These are phyloP conservation scores for Pelosia muscerda DNA, from an alignment of 2,888 invertebrate genomes.

Conservation along the genomic window DNA sequence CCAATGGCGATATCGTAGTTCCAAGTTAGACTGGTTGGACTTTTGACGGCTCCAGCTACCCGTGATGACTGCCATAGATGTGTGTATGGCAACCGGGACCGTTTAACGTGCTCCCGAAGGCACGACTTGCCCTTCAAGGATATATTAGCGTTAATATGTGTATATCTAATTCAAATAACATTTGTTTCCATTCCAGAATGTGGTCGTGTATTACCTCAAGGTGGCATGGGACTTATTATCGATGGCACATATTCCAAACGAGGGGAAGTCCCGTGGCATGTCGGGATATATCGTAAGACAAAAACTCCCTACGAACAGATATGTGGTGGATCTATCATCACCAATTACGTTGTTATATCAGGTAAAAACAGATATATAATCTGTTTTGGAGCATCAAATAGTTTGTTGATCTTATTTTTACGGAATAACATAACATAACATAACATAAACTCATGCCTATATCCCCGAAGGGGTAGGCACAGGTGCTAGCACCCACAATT, in stretches of 20 bases:
- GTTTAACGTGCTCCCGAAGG: too few relatives aligned
- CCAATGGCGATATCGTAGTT: too few relatives aligned
- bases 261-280: slow-evolving; percentile 29
- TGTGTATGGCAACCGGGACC: too few relatives aligned
- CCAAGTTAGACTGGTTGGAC: too few relatives aligned
- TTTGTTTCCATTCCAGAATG: slow-evolving; percentile 25
- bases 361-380: slow-evolving; percentile 14
- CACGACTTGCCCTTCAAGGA: not conserved
- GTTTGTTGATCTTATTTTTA: not conserved
- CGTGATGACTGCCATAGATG: too few relatives aligned
- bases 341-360: slow-evolving; percentile 21
- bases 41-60: too few relatives aligned
- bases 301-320: not conserved
- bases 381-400: not conserved
- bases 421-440: too few relatives aligned
- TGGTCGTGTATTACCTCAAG: slow-evolving; percentile 14
- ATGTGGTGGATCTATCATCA: slow-evolving; percentile 24
- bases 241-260: slow-evolving; percentile 2
- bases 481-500: too few relatives aligned
- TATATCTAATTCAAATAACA: too few relatives aligned
- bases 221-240: not conserved
- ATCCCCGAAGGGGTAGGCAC: too few relatives aligned
- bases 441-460: too few relatives aligned
- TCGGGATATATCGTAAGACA: not conserved
- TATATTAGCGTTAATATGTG: not conserved